Evolutionary conservation across 2,888 invertebrate genomes (phyloP).

Genomic region (Apotomis betuletana): DNA sequence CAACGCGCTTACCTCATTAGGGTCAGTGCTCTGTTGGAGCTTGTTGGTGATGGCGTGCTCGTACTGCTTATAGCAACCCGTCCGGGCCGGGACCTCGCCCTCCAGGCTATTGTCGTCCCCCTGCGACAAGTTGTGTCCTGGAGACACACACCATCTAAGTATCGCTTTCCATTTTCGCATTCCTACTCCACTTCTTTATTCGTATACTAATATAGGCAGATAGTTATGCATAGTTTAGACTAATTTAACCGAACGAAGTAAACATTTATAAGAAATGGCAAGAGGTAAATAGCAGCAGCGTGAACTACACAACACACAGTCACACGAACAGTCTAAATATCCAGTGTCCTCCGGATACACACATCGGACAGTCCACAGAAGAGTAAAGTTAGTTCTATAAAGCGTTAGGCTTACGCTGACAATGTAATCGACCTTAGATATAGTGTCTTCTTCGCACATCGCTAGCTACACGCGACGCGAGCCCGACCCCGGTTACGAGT

Average conservation of each 20-base stretch:
- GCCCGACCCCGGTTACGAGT: slow-evolving; percentile 76
- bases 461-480: slow-evolving; percentile 80
- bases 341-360: slow-evolving; percentile 81
- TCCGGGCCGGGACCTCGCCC: slow-evolving; percentile 89
- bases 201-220: slow-evolving; percentile 38
- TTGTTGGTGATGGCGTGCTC: slow-evolving; percentile 85
- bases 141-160: slow-evolving; percentile 81
- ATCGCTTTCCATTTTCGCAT: slow-evolving; percentile 64
- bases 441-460: slow-evolving; percentile 82
- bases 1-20: slow-evolving; percentile 67
- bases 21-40: slow-evolving; percentile 69
- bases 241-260: slow-evolving; percentile 51
- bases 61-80: slow-evolving; percentile 91
- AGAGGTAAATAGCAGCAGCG: slow-evolving; percentile 71
- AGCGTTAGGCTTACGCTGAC: slow-evolving; percentile 84
- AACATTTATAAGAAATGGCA: slow-evolving; percentile 61
- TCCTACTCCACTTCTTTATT: slow-evolving; percentile 46
- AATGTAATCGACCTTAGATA: slow-evolving; percentile 81
- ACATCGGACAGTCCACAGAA: slow-evolving; percentile 76
- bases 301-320: slow-evolving; percentile 81
- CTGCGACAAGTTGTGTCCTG: slow-evolving; percentile 96
- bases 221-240: slow-evolving; percentile 38
- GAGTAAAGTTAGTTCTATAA: slow-evolving; percentile 74
- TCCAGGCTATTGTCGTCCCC: slow-evolving; percentile 93
- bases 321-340: slow-evolving; percentile 77